Conservation (phyloP, 1,140 invertebrate species). For the Calephelis nemesis region DNA sequence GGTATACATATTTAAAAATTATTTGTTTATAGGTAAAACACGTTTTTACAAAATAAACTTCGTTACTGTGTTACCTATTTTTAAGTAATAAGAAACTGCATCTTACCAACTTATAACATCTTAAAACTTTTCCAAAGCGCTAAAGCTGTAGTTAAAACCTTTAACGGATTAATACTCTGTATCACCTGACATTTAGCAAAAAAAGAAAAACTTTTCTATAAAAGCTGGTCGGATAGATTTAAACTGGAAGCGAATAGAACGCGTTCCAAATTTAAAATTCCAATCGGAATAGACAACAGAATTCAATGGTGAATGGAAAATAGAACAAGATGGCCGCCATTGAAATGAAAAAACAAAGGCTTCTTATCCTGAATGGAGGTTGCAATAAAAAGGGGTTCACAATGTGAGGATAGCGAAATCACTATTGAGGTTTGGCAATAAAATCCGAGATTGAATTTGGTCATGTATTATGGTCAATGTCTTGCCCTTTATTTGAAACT, state of each 20-base stretch:
- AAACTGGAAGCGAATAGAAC: slow-evolving; percentile 23
- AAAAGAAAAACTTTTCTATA: slow-evolving; percentile 16
- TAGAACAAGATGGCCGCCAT: slow-evolving; percentile 34
- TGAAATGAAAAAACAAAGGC: slow-evolving; percentile 35
- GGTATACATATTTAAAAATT: too few relatives aligned
- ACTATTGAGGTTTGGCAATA: slow-evolving; percentile 8
- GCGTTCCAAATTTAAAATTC: slow-evolving; percentile 34
- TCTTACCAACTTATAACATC: too few relatives aligned
- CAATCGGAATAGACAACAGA: slow-evolving; percentile 31
- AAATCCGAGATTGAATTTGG: slow-evolving; percentile 19
- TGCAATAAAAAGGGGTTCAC: slow-evolving; percentile 17
- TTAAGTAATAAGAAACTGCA: too few relatives aligned
- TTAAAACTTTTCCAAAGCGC: too few relatives aligned
- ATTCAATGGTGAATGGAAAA: slow-evolving; percentile 30
- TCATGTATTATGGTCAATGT: slow-evolving; percentile 15
- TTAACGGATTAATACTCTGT: slow-evolving; percentile 17
- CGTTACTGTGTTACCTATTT: too few relatives aligned
- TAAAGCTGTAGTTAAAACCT: not conserved
- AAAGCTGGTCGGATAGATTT: slow-evolving; percentile 14
- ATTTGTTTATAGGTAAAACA: too few relatives aligned
- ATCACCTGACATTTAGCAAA: not conserved
- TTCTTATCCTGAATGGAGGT: slow-evolving; percentile 19
- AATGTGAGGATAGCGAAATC: slow-evolving; percentile 7
- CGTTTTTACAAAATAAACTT: too few relatives aligned
- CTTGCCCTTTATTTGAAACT: slow-evolving; percentile 9